phyloP scores from a whole-genome alignment of 2,113 vertebrate species.

The Bos javanicus region DNA sequence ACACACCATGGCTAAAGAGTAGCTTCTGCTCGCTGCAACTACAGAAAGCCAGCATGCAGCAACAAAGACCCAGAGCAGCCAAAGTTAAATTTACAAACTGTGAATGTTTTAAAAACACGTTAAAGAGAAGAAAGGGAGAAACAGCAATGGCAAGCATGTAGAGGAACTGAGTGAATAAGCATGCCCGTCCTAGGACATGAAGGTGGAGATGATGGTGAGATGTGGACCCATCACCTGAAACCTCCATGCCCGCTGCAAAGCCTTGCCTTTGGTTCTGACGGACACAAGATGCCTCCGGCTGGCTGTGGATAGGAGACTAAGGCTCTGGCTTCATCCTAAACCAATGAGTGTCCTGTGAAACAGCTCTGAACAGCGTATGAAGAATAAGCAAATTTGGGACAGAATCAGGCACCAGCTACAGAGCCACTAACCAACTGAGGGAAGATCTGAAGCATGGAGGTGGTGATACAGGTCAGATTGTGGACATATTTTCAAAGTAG shows the following conservation, averaged over 20 bases:
- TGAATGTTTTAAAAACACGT: not conserved
- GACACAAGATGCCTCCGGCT: not conserved
- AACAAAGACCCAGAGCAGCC: not conserved
- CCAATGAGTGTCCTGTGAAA: not conserved
- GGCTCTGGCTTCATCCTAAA: not conserved
- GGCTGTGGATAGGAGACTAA: not conserved
- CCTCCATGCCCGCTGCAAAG: not conserved
- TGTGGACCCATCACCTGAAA: fast-evolving
- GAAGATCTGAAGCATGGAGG: not conserved
- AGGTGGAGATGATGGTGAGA: fast-evolving
- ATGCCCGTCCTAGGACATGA: fast-evolving
- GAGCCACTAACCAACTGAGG: not conserved
- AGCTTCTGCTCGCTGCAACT: not conserved
- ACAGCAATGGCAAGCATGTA: fast-evolving
- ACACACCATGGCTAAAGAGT: fast-evolving
- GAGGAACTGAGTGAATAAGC: not conserved
- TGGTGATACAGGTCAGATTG: not conserved
- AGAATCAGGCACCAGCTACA: not conserved
- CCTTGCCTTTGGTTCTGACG: not conserved
- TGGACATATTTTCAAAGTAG: not conserved
- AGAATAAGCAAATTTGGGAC: not conserved
- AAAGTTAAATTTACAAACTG: not conserved
- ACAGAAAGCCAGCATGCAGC: not conserved
- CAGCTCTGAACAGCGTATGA: not conserved
- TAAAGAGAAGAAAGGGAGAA: not conserved